phyloP scores from a whole-genome alignment of 2,113 vertebrate genomes.

The Heptranchias perlo region DNA sequence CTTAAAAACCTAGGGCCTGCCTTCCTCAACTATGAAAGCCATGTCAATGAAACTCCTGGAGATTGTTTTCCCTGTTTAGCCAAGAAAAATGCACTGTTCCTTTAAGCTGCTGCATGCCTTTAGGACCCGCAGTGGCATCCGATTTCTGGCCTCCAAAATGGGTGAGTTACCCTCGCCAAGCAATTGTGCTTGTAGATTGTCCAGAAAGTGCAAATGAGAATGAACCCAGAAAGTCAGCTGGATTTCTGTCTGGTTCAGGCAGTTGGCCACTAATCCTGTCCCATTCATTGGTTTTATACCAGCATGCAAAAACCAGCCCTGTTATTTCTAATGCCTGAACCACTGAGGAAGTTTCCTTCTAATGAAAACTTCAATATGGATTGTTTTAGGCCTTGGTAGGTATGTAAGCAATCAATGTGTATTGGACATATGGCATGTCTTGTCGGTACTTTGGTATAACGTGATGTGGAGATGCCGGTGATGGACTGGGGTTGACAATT shows the following conservation, averaged over 20 bases:
- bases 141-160: not conserved
- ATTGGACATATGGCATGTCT: not conserved
- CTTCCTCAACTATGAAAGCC: not conserved
- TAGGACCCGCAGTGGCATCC: not conserved
- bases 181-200: not conserved
- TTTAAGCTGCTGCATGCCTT: not conserved
- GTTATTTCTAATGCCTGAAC: not conserved
- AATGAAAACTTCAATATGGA: not conserved
- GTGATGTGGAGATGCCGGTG: no score
- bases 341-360: not conserved
- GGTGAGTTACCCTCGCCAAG: not conserved
- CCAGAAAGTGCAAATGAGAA: not conserved
- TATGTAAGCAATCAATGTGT: not conserved
- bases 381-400: not conserved
- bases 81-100: not conserved
- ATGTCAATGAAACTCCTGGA: not conserved
- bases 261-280: not conserved
- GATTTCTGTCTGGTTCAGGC: not conserved
- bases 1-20: not conserved
- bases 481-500: no score
- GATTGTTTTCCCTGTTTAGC: not conserved
- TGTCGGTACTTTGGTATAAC: no score
- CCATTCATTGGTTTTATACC: not conserved
- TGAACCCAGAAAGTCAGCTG: not conserved
- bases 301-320: not conserved